phyloP scores from a whole-genome alignment of 92 coral and sea anemone genomes.

The Heliopora coerulea region DNA sequence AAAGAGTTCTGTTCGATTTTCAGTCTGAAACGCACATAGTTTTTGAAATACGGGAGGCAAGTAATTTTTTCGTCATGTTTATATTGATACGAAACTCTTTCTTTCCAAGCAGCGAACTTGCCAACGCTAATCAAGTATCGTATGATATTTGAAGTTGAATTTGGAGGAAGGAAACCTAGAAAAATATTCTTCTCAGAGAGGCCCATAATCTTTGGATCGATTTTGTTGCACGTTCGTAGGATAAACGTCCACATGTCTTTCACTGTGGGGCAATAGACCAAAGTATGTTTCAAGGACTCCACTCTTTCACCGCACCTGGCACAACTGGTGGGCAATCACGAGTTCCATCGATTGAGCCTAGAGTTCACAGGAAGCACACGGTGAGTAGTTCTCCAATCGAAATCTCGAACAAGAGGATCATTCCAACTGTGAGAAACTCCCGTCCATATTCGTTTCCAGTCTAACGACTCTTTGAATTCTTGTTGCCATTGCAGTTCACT shows the following conservation, averaged over 20 bases:
- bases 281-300: background rate
- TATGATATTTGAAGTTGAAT: background rate
- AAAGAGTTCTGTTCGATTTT: too few species aligned
- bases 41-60: too few species aligned
- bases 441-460: conserved; percentile 31
- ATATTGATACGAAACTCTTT: background rate
- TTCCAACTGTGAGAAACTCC: background rate
- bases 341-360: background rate
- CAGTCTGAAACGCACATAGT: too few species aligned
- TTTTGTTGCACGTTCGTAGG: background rate
- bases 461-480: background rate
- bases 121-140: background rate
- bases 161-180: background rate
- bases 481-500: background rate
- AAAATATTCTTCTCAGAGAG: background rate
- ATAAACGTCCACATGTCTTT: background rate
- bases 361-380: conserved; percentile 31
- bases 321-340: background rate
- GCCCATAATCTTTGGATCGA: background rate
- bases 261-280: background rate
- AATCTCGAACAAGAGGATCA: background rate
- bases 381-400: conserved; percentile 43
- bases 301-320: background rate
- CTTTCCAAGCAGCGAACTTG: background rate
- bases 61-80: background rate